Conservation (phyloP, 1,140 invertebrate species). For the Drosophila teissieri region DNA sequence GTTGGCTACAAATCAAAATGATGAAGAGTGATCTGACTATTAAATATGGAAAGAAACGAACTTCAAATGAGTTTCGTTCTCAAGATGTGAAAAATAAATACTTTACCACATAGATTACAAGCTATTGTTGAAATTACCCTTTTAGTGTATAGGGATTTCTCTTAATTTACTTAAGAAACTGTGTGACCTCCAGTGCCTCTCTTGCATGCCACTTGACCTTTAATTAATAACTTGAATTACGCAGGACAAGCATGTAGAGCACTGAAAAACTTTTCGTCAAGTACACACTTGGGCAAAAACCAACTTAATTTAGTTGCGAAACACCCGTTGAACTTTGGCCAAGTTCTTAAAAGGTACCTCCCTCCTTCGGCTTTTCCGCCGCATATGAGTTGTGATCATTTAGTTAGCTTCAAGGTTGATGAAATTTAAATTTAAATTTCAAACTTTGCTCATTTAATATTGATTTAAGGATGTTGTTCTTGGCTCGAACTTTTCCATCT, state of each 20-base stretch:
- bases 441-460: constrained; percentile 60
- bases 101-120: too few relatives aligned
- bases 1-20: background rate
- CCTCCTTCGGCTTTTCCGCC: too few relatives aligned
- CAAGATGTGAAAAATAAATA: too few relatives aligned
- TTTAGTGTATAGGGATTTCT: too few relatives aligned
- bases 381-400: constrained; percentile 56
- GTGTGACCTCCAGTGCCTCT: background rate
- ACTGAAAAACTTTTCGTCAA: constrained; percentile 42
- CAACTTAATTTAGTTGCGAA: constrained; percentile 55
- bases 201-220: constrained; percentile 30
- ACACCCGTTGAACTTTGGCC: constrained; percentile 40
- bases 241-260: constrained; percentile 26
- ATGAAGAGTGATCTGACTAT: too few relatives aligned
- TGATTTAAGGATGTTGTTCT: constrained; percentile 49
- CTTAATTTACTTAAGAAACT: constrained; percentile 1
- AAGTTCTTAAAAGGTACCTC: constrained; percentile 21
- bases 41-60: too few relatives aligned
- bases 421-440: constrained; percentile 80
- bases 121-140: too few relatives aligned
- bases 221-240: constrained; percentile 69
- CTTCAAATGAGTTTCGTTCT: too few relatives aligned
- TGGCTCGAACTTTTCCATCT: constrained; percentile 29
- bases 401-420: constrained; percentile 56
- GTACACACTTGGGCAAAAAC: constrained; percentile 44